Conservation (phyloP, 2,888 invertebrate species). For the Apocheima hispidaria region DNA sequence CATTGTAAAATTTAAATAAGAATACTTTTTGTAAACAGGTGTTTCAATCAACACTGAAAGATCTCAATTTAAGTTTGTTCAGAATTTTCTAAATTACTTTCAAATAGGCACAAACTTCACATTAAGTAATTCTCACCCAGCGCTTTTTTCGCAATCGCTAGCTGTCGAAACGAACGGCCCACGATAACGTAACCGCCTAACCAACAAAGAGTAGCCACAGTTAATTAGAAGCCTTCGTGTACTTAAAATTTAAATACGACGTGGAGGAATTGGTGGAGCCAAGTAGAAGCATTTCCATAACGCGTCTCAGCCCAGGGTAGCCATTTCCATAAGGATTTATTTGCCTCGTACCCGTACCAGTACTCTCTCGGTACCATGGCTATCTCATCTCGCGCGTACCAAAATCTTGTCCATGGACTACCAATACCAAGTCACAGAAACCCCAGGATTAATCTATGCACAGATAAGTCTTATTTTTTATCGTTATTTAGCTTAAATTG, state of each 20-base stretch:
- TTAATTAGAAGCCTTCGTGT: slow-evolving; percentile 30
- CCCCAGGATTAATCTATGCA: no score
- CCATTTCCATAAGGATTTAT: not conserved
- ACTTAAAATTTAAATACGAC: slow-evolving; percentile 32
- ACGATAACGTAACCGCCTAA: slow-evolving; percentile 15
- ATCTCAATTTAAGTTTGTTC: not conserved
- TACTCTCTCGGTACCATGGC: not conserved
- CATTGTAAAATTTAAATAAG: no score
- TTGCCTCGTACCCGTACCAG: not conserved
- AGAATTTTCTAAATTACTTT: not conserved
- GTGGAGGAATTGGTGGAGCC: slow-evolving; percentile 21
- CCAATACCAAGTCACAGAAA: no score
- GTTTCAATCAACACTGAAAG: not conserved
- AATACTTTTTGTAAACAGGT: no score
- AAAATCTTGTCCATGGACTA: no score
- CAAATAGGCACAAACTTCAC: not conserved
- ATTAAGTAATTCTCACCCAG: slow-evolving; percentile 2
- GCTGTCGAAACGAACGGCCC: slow-evolving; percentile 6
- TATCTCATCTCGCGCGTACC: no score
- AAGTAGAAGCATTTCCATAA: slow-evolving; percentile 33
- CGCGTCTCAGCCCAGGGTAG: slow-evolving; percentile 9
- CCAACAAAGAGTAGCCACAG: slow-evolving; percentile 12
- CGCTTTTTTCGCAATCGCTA: not conserved
- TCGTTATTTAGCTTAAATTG: no score
- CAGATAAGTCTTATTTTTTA: no score